Conservation (phyloP, 2,113 vertebrate species). For the Chrysemys picta region DNA sequence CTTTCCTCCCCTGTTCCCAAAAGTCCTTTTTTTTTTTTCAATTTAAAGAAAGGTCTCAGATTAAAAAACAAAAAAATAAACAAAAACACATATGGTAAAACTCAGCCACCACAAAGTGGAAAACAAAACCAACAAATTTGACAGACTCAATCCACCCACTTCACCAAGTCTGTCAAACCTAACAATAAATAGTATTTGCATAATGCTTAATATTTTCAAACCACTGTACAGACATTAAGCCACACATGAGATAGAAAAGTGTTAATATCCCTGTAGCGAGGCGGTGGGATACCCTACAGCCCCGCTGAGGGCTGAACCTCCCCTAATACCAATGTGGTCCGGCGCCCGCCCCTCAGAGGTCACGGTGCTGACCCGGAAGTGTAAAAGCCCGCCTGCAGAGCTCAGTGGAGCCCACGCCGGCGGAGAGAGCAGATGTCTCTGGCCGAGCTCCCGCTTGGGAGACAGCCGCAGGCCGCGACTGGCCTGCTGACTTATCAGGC, state of each 20-base stretch:
- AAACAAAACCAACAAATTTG: neutral
- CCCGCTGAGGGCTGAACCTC: too few relatives aligned
- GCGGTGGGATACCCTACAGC: too few relatives aligned
- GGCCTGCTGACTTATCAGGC: too few relatives aligned
- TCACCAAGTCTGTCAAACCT: neutral
- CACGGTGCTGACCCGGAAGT: too few relatives aligned
- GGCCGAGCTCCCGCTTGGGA: too few relatives aligned
- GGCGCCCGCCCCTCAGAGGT: too few relatives aligned
- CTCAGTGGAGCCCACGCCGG: too few relatives aligned
- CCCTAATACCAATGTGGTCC: too few relatives aligned
- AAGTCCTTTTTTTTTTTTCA: neutral
- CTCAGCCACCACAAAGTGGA: neutral
- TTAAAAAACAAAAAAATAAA: neutral
- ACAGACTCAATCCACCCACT: neutral
- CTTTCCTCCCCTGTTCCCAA: fast-evolving
- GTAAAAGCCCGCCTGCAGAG: too few relatives aligned
- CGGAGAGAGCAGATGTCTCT: too few relatives aligned
- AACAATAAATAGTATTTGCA: fast-evolving
- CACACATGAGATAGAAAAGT: neutral
- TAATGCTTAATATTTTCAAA: fast-evolving
- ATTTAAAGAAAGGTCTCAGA: slow-evolving; percentile 2
- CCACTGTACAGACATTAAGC: fast-evolving
- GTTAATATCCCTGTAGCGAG: neutral
- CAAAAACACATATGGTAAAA: neutral
- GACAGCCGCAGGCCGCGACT: too few relatives aligned